Base-by-base conservation (phyloP, 2,113 vertebrate species). In the Rhagologus leucostigma region DNA sequence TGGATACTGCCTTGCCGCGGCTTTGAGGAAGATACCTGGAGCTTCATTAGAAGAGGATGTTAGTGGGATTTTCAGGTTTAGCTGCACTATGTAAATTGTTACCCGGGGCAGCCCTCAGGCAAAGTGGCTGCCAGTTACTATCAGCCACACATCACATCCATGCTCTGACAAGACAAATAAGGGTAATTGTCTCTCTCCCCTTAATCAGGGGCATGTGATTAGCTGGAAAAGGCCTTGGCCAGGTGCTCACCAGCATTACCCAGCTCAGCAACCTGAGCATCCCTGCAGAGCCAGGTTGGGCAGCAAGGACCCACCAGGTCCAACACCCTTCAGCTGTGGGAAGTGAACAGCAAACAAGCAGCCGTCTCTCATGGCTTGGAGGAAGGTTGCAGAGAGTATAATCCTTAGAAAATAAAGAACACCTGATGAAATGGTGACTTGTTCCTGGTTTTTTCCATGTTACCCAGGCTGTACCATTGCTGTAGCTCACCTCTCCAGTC, bases 31-130 rank as follows among this genome's bases (percentile, higher is more conserved):
- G 75, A 69, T 74, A 93, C 90, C 92, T 53, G 89, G 59, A 91
- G 90, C 95, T 95, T 97, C 92, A 86, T 96, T 96, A 96, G 60
- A 52, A 50, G 78, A 50, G 75, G 78, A 76, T 85, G 88, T 84
- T 22, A 27, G 88, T 24, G 55, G 83, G 73, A 82, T 90, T 93
- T 93, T 73, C 87, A 89, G 87, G 64, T 91, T 70, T 76, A 69
- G 78, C 91, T 67, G 84, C 83, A n/a, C 83, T 68, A 64, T 85
- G 87, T 68, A 93, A 97, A 95, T 96, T 10, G 89, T 65, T 19
- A 63, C 95, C 86, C 4, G 4, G 78, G 86, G 95, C 97, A 95
- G 92, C 92, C 95, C 94, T 16, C 90, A 92, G 97, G 94, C 93
- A n/a, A 75, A 95, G 81, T 11, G 52, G 56, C 84, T 92, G 75